A percentile compares a stretch with the other conserved stretches of the same genome.
Evolutionary conservation across 2,113 vertebrate species (phyloP).

Genomic region (Eubucco bourcierii): DNA sequence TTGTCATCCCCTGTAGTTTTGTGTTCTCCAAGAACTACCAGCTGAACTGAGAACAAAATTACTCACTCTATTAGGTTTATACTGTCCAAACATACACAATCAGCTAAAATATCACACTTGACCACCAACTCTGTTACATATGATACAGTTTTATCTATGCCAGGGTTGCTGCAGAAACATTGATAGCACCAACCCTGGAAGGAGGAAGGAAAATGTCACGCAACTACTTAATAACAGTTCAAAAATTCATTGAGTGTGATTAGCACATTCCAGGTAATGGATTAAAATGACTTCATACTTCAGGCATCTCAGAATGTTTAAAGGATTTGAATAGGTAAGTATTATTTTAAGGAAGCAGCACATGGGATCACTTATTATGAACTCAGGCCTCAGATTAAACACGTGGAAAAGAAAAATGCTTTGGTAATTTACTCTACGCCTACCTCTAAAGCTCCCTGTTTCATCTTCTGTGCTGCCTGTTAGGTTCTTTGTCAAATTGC

Average conservation of each 20-base stretch:
- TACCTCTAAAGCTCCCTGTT: constrained; percentile 44
- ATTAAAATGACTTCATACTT: constrained; percentile 17
- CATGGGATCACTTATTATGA: constrained; percentile 58
- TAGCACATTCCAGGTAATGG: constrained; percentile 24
- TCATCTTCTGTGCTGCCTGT: constrained; percentile 30
- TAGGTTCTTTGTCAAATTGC: not conserved
- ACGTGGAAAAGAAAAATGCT: constrained; percentile 46
- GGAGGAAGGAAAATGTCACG: not conserved
- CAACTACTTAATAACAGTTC: not conserved
- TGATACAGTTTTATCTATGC: not conserved
- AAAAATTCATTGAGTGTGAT: constrained; percentile 11
- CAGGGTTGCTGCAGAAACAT: not conserved
- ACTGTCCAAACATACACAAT: not conserved
- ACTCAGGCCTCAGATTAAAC: constrained; percentile 56
- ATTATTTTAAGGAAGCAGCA: constrained; percentile 33
- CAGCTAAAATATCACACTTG: not conserved
- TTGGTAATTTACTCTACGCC: constrained; percentile 60
- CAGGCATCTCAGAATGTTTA: not conserved
- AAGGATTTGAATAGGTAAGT: constrained; percentile 36
- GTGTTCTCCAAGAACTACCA: not conserved
- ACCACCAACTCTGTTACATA: accelerated
- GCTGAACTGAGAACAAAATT: not conserved
- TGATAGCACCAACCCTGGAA: accelerated
- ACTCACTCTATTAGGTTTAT: not conserved
- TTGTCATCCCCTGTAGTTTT: not conserved